Evolutionary conservation across 2,113 vertebrate species (phyloP), one percentile per base, ranked within the genome.

Genomic region (Elachura formosa): DNA sequence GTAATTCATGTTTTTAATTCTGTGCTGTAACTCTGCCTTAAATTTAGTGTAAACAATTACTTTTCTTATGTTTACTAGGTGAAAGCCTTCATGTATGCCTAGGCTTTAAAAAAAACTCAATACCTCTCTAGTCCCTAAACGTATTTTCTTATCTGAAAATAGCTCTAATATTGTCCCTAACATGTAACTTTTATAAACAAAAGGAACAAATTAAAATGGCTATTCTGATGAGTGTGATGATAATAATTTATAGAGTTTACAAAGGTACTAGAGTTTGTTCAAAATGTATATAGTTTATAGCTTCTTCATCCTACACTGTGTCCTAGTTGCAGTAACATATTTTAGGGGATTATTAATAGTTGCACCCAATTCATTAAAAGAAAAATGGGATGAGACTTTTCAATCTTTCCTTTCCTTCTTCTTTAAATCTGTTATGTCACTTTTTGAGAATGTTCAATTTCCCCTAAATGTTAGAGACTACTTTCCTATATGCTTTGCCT

Each of bases 101-200:
- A 48, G 31, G 5, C 7, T 20, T 75, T 21, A 46, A 33, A 1
- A 8, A 58, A 24, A 19, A 38, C 31, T 19, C 38, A 31, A 38
- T 59, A 48, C 3, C 15, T 38, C 59, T 48, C 43, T 38, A 25
- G 21, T 24, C 55, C 28, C 26, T 48, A 25, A 36, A 31, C 28
- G 20, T 11, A 31, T 48, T 75, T 48, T 38, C 15, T 48, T 25
- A 48, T 31, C 17, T 2, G 12, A 48, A 59, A 38, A 61, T 61
- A 38, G 21, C n/a, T 48, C 12, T 12, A 31, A 15, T 75, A 31
- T 38, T 59, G 9, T 59, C 9, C 43, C 73, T 31, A 61, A 24
- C 2, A 20, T 0, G 0, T 38, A 48, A 18, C 9, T 48, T 75
- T 36, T 48, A 31, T n/a, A 31, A 28, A 75, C 23, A 5, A 48